A percentile compares a stretch with the other conserved stretches of the same genome.
Evolutionary conservation across 2,797 vertebrate species (phyloP).

Genomic region (Etheostoma perlongum): DNA sequence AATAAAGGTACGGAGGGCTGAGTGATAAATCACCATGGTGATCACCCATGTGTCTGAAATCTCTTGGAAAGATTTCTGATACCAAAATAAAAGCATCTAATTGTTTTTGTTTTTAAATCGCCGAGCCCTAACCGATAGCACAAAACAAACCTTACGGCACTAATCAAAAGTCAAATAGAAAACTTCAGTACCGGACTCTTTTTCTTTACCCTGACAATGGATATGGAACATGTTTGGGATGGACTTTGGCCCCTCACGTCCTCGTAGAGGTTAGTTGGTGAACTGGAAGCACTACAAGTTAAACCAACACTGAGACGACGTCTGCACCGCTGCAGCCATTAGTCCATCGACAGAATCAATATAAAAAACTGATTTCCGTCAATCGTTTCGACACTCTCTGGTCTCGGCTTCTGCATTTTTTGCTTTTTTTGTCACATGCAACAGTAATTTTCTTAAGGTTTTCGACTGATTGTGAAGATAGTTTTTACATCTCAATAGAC

Average conservation of each 20-base stretch:
- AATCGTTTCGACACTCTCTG: too few species aligned
- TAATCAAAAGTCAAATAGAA: not conserved
- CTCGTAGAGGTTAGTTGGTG: not conserved
- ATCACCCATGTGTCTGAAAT: not conserved
- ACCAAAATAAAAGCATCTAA: constrained; percentile 9
- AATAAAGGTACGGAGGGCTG: not conserved
- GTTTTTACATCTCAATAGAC: not conserved
- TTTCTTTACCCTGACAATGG: not conserved
- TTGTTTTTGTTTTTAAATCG: not conserved
- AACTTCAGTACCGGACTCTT: not conserved
- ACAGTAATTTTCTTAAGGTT: too few species aligned
- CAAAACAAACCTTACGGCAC: not conserved
- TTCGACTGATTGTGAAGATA: too few species aligned
- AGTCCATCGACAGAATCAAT: too few species aligned
- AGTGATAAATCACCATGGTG: not conserved
- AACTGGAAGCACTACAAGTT: constrained; percentile 63
- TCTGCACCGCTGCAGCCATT: not conserved
- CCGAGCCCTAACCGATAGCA: not conserved
- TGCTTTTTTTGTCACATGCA: too few species aligned
- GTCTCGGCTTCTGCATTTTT: too few species aligned
- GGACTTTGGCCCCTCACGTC: not conserved
- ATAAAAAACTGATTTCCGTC: too few species aligned
- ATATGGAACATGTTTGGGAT: not conserved
- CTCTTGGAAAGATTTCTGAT: not conserved
- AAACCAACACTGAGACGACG: constrained; percentile 7